Evolutionary conservation across 2,113 vertebrate species (phyloP).

Genomic region (Corythoichthys haematopterus): DNA sequence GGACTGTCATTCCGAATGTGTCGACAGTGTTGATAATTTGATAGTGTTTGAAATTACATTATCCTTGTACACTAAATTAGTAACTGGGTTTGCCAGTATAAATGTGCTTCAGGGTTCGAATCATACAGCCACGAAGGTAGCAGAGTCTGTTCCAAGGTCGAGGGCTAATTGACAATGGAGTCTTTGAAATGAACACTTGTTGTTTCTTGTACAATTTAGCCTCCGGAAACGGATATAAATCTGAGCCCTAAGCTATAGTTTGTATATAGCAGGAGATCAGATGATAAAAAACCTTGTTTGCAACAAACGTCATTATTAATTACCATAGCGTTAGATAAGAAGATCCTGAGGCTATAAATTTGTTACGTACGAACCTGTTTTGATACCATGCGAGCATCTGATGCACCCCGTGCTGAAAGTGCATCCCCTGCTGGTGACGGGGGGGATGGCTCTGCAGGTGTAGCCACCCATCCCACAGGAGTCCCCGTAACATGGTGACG

Average conservation of each 20-base stretch:
- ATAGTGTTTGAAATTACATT: neutral
- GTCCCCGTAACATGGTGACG: conserved; percentile 76
- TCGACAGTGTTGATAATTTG: neutral
- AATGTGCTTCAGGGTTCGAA: neutral
- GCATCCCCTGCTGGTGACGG: conserved; percentile 77
- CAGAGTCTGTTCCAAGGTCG: neutral
- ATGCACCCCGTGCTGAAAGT: conserved; percentile 75
- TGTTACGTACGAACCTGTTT: conserved; percentile 80
- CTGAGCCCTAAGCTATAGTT: conserved; percentile 4
- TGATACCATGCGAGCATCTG: conserved; percentile 82
- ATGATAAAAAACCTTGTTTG: conserved; percentile 10
- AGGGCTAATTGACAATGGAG: neutral
- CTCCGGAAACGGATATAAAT: conserved; percentile 17
- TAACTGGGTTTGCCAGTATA: neutral
- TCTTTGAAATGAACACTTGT: neutral
- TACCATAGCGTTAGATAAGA: conserved; percentile 1
- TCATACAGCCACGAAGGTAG: neutral
- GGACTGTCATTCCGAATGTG: neutral
- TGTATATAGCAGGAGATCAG: neutral
- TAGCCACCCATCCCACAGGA: conserved; percentile 76
- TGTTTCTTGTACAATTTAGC: neutral
- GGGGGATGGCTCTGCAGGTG: conserved; percentile 80
- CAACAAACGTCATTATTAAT: conserved; percentile 10
- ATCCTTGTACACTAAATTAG: neutral
- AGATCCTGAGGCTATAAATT: neutral